Conservation (phyloP, 2,888 invertebrate genomes). For the Agrochola lychnidis region DNA sequence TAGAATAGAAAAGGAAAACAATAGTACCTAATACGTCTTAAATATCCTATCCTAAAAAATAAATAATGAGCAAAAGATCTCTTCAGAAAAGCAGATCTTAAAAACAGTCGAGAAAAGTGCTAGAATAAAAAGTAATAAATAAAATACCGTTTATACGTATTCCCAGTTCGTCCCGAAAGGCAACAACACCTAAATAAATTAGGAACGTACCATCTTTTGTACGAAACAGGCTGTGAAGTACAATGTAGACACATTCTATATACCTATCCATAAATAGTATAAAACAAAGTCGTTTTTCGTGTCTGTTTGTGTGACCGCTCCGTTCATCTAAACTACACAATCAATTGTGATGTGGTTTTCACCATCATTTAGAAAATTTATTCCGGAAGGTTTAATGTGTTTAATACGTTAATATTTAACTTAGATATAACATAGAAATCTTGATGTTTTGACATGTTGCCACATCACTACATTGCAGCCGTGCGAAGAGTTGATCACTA, state of each 20-base stretch:
- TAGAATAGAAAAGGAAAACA: background rate
- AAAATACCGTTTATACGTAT: background rate
- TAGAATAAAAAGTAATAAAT: constrained; percentile 7
- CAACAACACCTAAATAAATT: constrained; percentile 30
- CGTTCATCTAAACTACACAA: background rate
- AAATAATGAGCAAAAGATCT: constrained; percentile 5
- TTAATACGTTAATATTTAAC: too few relatives aligned
- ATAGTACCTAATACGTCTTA: background rate
- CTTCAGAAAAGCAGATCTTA: background rate
- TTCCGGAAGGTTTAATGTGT: background rate
- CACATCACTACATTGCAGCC: background rate
- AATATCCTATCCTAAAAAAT: background rate
- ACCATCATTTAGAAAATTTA: background rate
- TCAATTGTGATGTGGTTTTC: background rate
- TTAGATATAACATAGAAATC: background rate
- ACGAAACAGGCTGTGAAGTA: constrained; percentile 12
- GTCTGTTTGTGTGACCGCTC: background rate
- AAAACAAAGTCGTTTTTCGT: background rate
- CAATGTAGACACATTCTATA: background rate
- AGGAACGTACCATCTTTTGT: constrained; percentile 20
- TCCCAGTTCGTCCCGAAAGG: constrained; percentile 3
- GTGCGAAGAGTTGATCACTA: background rate
- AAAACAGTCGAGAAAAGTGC: background rate
- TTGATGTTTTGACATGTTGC: background rate
- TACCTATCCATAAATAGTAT: background rate